Evolutionary conservation across 2,888 invertebrate species (phyloP).

Genomic region (Phania funesta): DNA sequence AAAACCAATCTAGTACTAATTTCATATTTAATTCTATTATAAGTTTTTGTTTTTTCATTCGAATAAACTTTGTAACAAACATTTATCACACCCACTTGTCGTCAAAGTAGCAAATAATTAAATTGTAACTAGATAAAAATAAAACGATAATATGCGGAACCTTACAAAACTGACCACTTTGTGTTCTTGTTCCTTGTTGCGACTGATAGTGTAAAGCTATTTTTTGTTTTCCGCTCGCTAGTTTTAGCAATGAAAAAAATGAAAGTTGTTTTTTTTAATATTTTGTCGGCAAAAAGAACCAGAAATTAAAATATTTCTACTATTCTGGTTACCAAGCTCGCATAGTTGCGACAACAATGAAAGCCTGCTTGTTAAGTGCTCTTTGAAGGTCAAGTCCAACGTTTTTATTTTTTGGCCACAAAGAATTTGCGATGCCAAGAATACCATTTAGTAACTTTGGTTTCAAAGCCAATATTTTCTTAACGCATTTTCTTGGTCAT

Average conservation of each 20-base stretch:
- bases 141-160: slow-evolving; percentile 27
- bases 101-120: background rate
- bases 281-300: background rate
- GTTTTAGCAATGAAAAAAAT: background rate
- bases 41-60: background rate
- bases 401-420: slow-evolving; percentile 6
- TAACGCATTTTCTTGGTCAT: slow-evolving; percentile 3
- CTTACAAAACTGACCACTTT: background rate
- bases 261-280: background rate
- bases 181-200: background rate
- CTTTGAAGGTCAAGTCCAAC: slow-evolving; percentile 65
- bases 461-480: background rate
- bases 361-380: background rate
- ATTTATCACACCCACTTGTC: slow-evolving; percentile 22
- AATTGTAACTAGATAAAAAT: background rate
- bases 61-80: background rate
- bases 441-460: background rate
- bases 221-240: background rate
- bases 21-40: background rate
- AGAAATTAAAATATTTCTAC: background rate
- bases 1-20: background rate
- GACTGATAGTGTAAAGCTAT: background rate
- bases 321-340: background rate
- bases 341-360: background rate
- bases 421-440: background rate